Evolutionary conservation across 2,888 invertebrate species (phyloP), one percentile per base, ranked within the genome.

Genomic region (Diarsia dahlii): DNA sequence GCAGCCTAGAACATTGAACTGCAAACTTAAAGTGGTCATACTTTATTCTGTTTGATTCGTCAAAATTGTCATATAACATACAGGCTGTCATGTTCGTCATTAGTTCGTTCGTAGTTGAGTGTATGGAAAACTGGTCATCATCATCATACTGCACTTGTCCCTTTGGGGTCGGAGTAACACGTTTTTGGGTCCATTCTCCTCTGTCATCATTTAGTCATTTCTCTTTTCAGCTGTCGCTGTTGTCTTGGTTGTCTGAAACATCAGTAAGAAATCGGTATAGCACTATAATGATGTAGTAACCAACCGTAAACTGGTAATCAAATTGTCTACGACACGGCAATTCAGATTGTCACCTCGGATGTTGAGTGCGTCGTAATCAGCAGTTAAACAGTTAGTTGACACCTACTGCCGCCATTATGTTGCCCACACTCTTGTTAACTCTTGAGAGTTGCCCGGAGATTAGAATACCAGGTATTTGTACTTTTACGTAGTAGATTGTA

Each of bases 261-360:
- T 39, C 8, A 56, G 18, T 52, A 50, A 18, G n/a, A 4, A 45
- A 62, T 8, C 28, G 23, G 28, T 56, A 72, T 10, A 46, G 34
- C 46, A 6, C 56, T n/a, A 8, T 73, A 46, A 58, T 23, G 0
- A 20, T 23, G 34, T 48, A n/a, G 58, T 58, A 1, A 15, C 13
- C 54, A 1, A 15, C 13, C 54, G 28, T 77, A 63, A 82, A 70
- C 50, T 34, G 6, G 66, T 52, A 68, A 77, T 63, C 20, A 62
- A 70, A 52, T 54, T 28, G 63, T 23, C 48, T 28, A 54, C 62
- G 9, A 39, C 46, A 23, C 13, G 1, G 23, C 54, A 39, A 58
- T 81, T 74, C n/a, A 39, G 60, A 84, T 70, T 71, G 82, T 76
- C 87, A 80, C 70, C 64, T 80, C 52, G n/a, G 54, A 68, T 73